phyloP scores from a whole-genome alignment of 2,888 invertebrate species.

The Ornithoptera priamus region DNA sequence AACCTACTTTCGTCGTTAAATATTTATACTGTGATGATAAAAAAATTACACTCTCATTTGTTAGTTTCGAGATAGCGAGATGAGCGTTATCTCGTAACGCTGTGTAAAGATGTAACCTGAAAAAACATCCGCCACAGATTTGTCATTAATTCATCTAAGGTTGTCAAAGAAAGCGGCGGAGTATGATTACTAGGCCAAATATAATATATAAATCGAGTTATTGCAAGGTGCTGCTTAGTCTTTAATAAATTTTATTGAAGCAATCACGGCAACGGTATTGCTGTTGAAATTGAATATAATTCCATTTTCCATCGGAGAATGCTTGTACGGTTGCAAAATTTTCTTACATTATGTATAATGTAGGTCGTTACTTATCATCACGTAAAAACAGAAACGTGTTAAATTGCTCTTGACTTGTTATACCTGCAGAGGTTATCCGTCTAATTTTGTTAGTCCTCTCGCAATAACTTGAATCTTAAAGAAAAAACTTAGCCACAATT shows the following conservation, averaged over 20 bases:
- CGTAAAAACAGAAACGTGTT: constrained; percentile 21
- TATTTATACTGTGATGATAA: constrained; percentile 17
- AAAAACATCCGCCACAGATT: constrained; percentile 51
- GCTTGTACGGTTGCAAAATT: constrained; percentile 23
- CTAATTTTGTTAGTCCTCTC: constrained; percentile 18
- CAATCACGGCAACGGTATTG: constrained; percentile 23
- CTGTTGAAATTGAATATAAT: constrained; percentile 25
- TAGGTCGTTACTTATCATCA: constrained; percentile 26
- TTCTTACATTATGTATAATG: constrained; percentile 26
- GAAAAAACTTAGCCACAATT: not conserved
- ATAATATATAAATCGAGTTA: constrained; percentile 38
- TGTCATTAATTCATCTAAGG: constrained; percentile 43
- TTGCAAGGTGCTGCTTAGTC: constrained; percentile 30
- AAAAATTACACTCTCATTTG: constrained; percentile 16
- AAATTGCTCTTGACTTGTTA: constrained; percentile 23
- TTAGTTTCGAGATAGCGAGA: constrained; percentile 11
- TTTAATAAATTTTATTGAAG: constrained; percentile 26
- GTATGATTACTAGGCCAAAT: constrained; percentile 28
- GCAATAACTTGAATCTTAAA: not conserved
- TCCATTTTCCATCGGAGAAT: constrained; percentile 25
- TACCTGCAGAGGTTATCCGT: constrained; percentile 21
- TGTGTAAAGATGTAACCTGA: constrained; percentile 23
- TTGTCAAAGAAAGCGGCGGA: constrained; percentile 37
- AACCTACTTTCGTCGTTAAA: constrained; percentile 23
- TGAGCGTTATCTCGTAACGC: constrained; percentile 16